Conservation (phyloP, 2,797 vertebrate genomes). For the Parambassis ranga region DNA sequence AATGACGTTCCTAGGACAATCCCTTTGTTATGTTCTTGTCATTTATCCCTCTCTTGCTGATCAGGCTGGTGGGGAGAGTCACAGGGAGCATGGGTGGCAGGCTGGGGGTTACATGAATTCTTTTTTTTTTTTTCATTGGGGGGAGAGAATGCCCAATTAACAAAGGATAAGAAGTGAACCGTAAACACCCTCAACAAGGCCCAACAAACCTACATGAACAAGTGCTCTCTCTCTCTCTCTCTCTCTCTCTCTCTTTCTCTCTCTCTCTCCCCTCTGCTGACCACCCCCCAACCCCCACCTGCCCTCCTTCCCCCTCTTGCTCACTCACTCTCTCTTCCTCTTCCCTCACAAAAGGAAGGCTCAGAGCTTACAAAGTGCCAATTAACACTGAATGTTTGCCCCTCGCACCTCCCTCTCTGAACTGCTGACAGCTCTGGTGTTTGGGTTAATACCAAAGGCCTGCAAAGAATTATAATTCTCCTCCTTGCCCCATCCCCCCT, state of each 20-base stretch:
- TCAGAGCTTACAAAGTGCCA: conserved; percentile 86
- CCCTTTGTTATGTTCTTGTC: conserved; percentile 40
- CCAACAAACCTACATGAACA: conserved; percentile 82
- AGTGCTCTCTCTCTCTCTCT: conserved; percentile 59
- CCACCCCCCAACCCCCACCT: conserved; percentile 27
- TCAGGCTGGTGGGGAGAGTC: conserved; percentile 55
- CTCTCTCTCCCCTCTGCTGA: conserved; percentile 33
- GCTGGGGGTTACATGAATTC: conserved; percentile 73
- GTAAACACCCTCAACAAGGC: conserved; percentile 84
- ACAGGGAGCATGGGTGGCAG: conserved; percentile 67
- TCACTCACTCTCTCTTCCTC: conserved; percentile 70
- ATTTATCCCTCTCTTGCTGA: conserved; percentile 50
- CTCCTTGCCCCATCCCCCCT: conserved; percentile 70
- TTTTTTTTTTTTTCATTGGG: conserved; percentile 68
- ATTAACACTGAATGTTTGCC: conserved; percentile 87
- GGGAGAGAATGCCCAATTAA: conserved; percentile 84
- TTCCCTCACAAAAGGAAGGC: conserved; percentile 81
- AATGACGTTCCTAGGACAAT: conserved; percentile 34
- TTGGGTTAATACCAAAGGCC: conserved; percentile 89
- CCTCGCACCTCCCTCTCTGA: conserved; percentile 82
- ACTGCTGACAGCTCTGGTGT: conserved; percentile 86
- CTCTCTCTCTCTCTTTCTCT: conserved; percentile 32
- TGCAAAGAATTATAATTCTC: conserved; percentile 86
- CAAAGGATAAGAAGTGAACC: conserved; percentile 87
- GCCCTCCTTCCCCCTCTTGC: conserved; percentile 30